Evolutionary conservation across 2,888 invertebrate species (phyloP), one percentile per base, ranked within the genome.

Genomic region (Cataglyphis albicans): DNA sequence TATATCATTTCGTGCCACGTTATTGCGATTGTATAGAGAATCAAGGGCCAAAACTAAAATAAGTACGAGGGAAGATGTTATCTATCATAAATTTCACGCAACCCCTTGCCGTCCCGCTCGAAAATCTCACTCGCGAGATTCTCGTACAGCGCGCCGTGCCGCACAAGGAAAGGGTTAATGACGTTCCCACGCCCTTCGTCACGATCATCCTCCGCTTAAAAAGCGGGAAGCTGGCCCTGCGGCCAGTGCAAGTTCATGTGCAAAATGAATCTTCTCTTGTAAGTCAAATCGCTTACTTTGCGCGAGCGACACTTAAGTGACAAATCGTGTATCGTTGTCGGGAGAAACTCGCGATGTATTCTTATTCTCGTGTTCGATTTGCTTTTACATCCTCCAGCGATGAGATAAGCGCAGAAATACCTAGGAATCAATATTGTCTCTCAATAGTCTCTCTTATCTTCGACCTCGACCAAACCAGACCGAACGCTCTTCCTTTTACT

Each of bases 311-410:
- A 88, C 52, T 81, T 88, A 86, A 84, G 83, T 82, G 75, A 84
- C 88, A 88, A 88, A 88, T 88, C 81, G 80, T 83, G 80, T 80
- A 59, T 25, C 75, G 67, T 64, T 63, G 52, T 44, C n/a, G 52
- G 41, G 70, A 70, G 70, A 78, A 70, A 70, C 12, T 59, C 21
- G 57, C 41, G 41, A 18, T 6, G 41, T 32, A 32, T 59, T 48
- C 35, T 52, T 9, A 12, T 12, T 12, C 44, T 70, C 44, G 18
- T 21, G 44, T 59, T 41, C 15, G n/a, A 55, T 38, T 75, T 25
- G 52, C 55, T 38, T 64, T 65, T 65, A 55, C 52, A 52, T 12
- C 12, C 74, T 74, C 64, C 64, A 6, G 35, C 74, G 12, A 21
- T 65, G 52, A 76, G 5, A n/a, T 29, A 55, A 76, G n/a, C 38